These are phyloP conservation scores for Crocallis elinguaria DNA, from an alignment of 2,888 invertebrate species.

Conservation along the genomic window DNA sequence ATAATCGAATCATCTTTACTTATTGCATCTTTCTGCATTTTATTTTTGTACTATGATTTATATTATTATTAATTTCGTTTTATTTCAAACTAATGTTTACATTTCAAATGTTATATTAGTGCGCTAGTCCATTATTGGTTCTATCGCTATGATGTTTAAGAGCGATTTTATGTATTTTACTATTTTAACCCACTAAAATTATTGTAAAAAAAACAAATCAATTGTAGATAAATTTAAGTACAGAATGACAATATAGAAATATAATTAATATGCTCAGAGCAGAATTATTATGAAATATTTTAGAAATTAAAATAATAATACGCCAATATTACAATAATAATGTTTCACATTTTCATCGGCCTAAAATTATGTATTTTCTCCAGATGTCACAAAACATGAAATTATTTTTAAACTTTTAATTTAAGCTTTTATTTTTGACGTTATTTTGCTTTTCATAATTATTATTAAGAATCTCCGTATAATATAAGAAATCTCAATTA, in stretches of 20 bases:
- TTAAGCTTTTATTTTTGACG: too few relatives aligned
- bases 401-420: too few relatives aligned
- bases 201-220: conserved; percentile 17
- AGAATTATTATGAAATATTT: conserved; percentile 15
- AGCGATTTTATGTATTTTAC: background rate
- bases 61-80: background rate
- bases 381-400: background rate
- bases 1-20: background rate
- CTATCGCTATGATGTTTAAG: background rate
- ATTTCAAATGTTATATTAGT: conserved; percentile 14
- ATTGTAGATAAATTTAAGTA: conserved; percentile 39
- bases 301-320: conserved; percentile 25
- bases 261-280: conserved; percentile 40
- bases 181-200: background rate
- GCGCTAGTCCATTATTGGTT: conserved; percentile 27
- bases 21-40: background rate
- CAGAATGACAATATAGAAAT: conserved; percentile 45
- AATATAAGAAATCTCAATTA: conserved; percentile 14
- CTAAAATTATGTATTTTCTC: conserved; percentile 7
- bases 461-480: conserved; percentile 23
- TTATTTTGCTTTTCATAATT: background rate
- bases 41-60: background rate
- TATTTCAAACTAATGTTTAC: background rate
- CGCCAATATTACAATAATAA: conserved; percentile 12
- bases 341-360: conserved; percentile 10